Evolutionary conservation across 35 echinoderm and acorn worm genomes (phyloP).

Genomic region (Nesometra sesokonis): DNA sequence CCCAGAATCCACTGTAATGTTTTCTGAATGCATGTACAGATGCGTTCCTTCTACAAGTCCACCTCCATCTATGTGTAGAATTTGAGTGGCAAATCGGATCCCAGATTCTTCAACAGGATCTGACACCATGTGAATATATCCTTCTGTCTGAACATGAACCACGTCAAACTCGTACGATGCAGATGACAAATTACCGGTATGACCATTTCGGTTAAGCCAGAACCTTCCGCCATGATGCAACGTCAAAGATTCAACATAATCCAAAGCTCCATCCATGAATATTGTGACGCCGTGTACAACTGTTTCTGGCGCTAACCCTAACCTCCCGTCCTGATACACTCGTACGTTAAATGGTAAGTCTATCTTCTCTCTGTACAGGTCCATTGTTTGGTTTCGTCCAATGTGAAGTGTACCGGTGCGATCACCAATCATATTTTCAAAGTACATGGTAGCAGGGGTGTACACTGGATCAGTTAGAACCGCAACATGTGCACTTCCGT

Average conservation of each 20-base stretch:
- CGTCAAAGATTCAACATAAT: slow-evolving; percentile 40
- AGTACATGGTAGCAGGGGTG: slow-evolving; percentile 51
- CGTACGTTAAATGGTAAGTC: slow-evolving; percentile 74
- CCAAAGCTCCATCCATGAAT: slow-evolving; percentile 48
- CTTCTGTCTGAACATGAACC: slow-evolving; percentile 72
- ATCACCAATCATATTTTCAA: slow-evolving; percentile 91
- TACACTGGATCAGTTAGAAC: slow-evolving; percentile 36
- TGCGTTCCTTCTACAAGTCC: slow-evolving; percentile 75
- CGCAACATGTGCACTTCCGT: slow-evolving; percentile 68
- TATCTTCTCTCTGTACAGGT: slow-evolving; percentile 43
- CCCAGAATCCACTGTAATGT: slow-evolving; percentile 77
- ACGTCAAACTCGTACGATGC: slow-evolving; percentile 57
- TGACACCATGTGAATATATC: slow-evolving; percentile 77
- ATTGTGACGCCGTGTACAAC: slow-evolving; percentile 72
- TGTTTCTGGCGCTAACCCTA: slow-evolving; percentile 67
- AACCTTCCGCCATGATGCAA: slow-evolving; percentile 75
- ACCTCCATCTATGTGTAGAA: slow-evolving; percentile 68
- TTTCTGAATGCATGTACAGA: slow-evolving; percentile 65
- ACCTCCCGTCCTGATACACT: slow-evolving; percentile 54
- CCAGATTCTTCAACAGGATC: slow-evolving; percentile 65
- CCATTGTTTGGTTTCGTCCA: slow-evolving; percentile 57
- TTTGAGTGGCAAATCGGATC: slow-evolving; percentile 38
- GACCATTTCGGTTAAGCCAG: slow-evolving; percentile 52
- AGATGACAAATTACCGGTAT: slow-evolving; percentile 21
- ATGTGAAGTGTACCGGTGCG: slow-evolving; percentile 75